These are phyloP conservation scores for Gulo gulo DNA, from an alignment of 2,113 vertebrate species.

Conservation along the genomic window DNA sequence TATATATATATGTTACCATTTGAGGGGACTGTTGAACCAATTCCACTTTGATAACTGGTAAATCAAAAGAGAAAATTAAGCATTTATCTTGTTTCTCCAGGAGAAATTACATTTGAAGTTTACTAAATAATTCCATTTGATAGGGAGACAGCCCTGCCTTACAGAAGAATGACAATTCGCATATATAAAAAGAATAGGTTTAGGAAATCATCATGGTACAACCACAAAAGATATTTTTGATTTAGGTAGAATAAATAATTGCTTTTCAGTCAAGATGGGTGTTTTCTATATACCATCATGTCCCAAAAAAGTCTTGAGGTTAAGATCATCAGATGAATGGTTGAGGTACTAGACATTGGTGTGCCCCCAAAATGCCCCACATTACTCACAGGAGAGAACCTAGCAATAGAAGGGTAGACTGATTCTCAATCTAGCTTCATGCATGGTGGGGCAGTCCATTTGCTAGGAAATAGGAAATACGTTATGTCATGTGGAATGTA, in stretches of 20 bases:
- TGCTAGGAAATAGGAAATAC: neutral
- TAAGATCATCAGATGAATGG: neutral
- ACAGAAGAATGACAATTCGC: neutral
- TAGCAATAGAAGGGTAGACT: neutral
- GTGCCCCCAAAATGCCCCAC: neutral
- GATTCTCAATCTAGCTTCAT: neutral
- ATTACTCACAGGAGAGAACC: neutral
- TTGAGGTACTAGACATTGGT: neutral
- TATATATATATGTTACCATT: neutral
- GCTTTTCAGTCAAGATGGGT: neutral
- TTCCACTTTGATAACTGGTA: neutral
- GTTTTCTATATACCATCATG: neutral
- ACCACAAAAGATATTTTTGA: neutral
- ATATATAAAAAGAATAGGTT: neutral
- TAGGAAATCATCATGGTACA: neutral
- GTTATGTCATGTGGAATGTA: neutral
- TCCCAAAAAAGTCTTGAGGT: neutral
- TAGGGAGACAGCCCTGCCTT: neutral
- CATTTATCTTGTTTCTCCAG: neutral
- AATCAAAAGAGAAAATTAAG: neutral
- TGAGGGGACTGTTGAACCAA: neutral
- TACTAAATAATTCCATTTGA: neutral
- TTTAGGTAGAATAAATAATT: neutral
- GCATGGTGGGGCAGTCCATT: neutral
- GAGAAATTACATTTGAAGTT: neutral